Conservation (phyloP, 2,797 vertebrate species). For the Glyptemys insculpta region DNA sequence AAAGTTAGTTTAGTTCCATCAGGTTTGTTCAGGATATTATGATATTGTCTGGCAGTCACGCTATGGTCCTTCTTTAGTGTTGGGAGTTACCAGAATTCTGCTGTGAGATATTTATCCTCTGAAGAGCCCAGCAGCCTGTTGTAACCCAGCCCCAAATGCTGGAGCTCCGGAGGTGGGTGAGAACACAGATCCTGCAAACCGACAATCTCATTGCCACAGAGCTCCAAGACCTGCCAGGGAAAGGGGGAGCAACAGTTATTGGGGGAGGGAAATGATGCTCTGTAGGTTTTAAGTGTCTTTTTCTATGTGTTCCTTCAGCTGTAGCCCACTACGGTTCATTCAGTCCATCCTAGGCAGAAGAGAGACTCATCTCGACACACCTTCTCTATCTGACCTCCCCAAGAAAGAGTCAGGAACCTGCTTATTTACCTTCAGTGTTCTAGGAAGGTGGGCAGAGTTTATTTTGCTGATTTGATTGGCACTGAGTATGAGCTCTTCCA, state of each 20-base stretch:
- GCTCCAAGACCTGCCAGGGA: constrained; percentile 86
- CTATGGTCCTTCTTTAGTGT: fast-evolving
- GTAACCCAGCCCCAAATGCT: constrained; percentile 86
- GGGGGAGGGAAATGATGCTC: no score
- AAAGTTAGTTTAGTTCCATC: background rate
- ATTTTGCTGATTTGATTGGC: constrained; percentile 85
- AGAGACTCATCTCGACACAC: fast-evolving
- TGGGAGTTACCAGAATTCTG: constrained; percentile 81
- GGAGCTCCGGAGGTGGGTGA: constrained; percentile 76
- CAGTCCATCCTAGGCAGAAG: fast-evolving
- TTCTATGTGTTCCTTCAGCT: background rate
- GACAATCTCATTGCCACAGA: constrained; percentile 84
- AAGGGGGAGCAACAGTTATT: background rate
- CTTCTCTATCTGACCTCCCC: background rate
- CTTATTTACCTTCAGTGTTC: constrained; percentile 82
- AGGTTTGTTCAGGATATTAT: background rate
- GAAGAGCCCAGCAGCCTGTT: constrained; percentile 80
- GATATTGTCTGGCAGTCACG: background rate
- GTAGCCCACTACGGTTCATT: no score
- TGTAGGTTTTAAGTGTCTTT: background rate
- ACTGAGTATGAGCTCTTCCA: constrained; percentile 89
- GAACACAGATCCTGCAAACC: constrained; percentile 79
- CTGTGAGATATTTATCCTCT: constrained; percentile 78
- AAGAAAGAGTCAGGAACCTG: fast-evolving
- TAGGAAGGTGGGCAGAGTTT: constrained; percentile 81